Conservation (phyloP, 2,888 invertebrate species). For the Keiferia lycopersicella region DNA sequence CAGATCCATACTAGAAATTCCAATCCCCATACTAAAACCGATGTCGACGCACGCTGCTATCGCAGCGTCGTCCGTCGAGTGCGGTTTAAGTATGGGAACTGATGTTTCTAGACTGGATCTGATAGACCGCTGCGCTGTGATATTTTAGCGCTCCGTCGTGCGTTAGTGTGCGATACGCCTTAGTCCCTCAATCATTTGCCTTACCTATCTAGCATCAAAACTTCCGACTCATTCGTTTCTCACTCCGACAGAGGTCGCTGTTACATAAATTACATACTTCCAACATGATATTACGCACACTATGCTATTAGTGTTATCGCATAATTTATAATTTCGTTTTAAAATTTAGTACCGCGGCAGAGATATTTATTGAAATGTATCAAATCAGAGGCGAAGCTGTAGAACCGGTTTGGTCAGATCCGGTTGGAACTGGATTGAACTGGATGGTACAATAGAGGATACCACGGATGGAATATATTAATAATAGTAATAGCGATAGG, state of each 20-base stretch:
- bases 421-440: background rate
- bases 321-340: constrained; percentile 16
- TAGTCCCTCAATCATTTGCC: background rate
- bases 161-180: too few relatives aligned
- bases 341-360: constrained; percentile 26
- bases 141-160: too few relatives aligned
- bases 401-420: constrained; percentile 26
- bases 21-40: too few relatives aligned
- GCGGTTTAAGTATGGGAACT: too few relatives aligned
- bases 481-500: too few relatives aligned
- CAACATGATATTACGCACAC: constrained; percentile 13
- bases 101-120: too few relatives aligned
- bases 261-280: constrained; percentile 8
- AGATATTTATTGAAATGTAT: constrained; percentile 35
- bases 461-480: too few relatives aligned
- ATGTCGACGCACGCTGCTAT: too few relatives aligned
- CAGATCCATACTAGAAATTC: too few relatives aligned
- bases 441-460: constrained; percentile 26
- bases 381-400: constrained; percentile 35
- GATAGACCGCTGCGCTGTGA: too few relatives aligned
- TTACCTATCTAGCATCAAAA: background rate
- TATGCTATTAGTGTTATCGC: constrained; percentile 3
- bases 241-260: background rate
- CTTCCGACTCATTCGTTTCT: background rate
- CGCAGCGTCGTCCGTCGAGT: too few relatives aligned